phyloP scores from a whole-genome alignment of 2,113 vertebrate genomes.

The Prochilodus magdalenae region DNA sequence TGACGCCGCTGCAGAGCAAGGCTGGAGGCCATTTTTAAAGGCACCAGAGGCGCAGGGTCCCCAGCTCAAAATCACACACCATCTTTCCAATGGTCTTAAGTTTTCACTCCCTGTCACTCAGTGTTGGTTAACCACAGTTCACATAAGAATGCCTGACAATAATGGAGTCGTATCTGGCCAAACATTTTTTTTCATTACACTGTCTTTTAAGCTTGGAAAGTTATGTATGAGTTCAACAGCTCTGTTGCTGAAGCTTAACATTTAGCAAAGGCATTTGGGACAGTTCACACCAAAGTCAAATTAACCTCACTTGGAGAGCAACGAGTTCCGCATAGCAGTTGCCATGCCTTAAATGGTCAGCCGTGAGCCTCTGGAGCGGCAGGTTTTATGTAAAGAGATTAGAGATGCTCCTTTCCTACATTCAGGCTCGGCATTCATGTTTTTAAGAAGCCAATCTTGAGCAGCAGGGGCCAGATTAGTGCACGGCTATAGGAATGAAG shows the following conservation, averaged over 20 bases:
- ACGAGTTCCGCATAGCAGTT: neutral
- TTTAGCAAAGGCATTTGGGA: conserved; percentile 4
- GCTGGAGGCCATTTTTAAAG: conserved; percentile 65
- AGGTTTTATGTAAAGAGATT: conserved; percentile 51
- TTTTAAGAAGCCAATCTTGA: conserved; percentile 29
- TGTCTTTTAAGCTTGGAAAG: neutral
- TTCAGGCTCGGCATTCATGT: conserved; percentile 20
- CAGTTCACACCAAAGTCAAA: conserved; percentile 29
- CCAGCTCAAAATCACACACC: conserved; percentile 6
- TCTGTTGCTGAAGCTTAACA: neutral
- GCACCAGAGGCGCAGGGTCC: conserved; percentile 53
- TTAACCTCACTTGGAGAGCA: conserved; percentile 19
- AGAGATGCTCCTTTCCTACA: conserved; percentile 32
- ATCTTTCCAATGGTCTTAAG: conserved; percentile 8
- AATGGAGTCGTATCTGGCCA: neutral
- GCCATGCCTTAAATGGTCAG: neutral
- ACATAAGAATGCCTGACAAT: neutral
- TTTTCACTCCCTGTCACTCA: neutral
- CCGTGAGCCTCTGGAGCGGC: conserved; percentile 12
- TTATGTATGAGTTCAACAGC: neutral
- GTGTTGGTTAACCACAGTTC: conserved; percentile 18
- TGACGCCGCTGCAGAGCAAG: conserved; percentile 64
- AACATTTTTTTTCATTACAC: conserved; percentile 5
- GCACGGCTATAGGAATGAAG: conserved; percentile 30
- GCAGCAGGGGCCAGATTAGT: conserved; percentile 41